phyloP scores from a whole-genome alignment of 2,797 vertebrate species.

The Alca torda region DNA sequence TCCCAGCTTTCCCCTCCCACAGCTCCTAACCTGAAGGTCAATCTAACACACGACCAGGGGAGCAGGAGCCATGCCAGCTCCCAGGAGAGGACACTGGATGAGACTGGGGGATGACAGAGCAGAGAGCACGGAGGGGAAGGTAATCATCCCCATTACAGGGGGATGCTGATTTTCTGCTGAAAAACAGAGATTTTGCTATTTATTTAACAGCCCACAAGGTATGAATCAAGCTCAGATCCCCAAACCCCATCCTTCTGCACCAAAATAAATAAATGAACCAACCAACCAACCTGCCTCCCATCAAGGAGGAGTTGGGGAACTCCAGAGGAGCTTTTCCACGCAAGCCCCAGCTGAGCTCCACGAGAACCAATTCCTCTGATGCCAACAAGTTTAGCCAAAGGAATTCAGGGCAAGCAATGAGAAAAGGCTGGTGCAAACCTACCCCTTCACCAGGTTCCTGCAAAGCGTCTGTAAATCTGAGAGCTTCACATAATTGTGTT shows the following conservation, averaged over 20 bases:
- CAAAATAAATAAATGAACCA: neutral
- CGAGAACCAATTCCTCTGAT: neutral
- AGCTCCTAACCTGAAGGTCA: neutral
- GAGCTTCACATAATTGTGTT: neutral
- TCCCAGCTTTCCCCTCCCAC: neutral
- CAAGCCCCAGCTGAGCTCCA: neutral
- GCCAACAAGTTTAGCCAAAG: slow-evolving; percentile 22
- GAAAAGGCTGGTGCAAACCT: neutral
- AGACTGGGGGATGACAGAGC: neutral
- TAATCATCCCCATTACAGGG: neutral
- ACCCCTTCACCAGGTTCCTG: neutral
- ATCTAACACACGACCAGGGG: fast-evolving
- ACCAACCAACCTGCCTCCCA: neutral
- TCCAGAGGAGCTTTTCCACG: neutral
- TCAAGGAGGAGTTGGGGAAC: neutral
- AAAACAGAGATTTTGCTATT: neutral
- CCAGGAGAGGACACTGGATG: neutral
- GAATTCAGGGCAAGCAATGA: neutral
- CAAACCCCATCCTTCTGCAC: neutral
- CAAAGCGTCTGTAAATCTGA: neutral
- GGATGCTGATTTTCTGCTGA: too few relatives aligned
- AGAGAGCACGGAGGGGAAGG: neutral
- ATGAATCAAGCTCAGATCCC: neutral
- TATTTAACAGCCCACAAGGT: neutral
- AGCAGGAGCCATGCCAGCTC: neutral